These are phyloP conservation scores for Cuculus canorus DNA, from an alignment of 2,797 vertebrate genomes.

Conservation along the genomic window DNA sequence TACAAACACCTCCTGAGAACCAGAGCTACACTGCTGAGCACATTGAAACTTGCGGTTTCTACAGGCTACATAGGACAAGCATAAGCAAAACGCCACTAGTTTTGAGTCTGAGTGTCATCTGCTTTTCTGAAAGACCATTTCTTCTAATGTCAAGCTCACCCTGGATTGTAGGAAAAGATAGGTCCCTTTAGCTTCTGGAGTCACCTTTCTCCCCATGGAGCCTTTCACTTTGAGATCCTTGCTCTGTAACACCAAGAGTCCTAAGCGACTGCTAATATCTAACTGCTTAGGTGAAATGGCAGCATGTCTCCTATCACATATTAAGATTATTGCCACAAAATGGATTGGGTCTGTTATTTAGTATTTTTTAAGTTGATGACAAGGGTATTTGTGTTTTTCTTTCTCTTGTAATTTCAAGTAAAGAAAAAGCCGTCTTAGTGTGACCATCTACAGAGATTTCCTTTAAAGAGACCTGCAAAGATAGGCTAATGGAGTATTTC, in stretches of 20 bases:
- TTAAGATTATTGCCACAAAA: not conserved
- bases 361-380: not conserved
- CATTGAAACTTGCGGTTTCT: not conserved
- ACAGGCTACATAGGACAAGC: not conserved
- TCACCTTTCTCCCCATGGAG: not conserved
- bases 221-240: not conserved
- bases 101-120: not conserved
- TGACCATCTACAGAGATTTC: not conserved
- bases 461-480: conserved; percentile 11
- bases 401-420: not conserved
- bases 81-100: not conserved
- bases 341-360: not conserved
- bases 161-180: not conserved
- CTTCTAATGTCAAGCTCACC: not conserved
- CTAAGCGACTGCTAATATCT: not conserved
- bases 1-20: not conserved
- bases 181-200: not conserved
- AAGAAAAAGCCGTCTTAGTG: not conserved
- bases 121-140: not conserved
- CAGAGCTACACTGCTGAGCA: not conserved
- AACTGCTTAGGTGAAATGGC: not conserved
- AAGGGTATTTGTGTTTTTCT: not conserved
- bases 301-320: not conserved
- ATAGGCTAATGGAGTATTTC: conserved; percentile 34
- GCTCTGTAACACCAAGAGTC: not conserved